A percentile compares a stretch with the other conserved stretches of the same genome.
These are phyloP conservation scores for Eurytoma californica DNA, from an alignment of 2,888 invertebrate genomes.

Conservation along the genomic window DNA sequence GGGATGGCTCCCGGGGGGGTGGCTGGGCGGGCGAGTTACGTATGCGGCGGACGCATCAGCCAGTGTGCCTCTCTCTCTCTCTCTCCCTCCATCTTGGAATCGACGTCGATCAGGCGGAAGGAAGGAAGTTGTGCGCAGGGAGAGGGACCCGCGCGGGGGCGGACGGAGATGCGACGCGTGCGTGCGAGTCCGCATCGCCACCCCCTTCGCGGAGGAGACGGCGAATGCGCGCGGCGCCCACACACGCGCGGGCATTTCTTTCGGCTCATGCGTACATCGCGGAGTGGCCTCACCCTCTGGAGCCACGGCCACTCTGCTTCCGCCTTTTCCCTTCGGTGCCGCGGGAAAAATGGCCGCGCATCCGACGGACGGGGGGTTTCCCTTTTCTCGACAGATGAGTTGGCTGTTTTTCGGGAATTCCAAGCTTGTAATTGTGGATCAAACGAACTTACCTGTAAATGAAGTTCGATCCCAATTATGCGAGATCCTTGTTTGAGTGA, in stretches of 20 bases:
- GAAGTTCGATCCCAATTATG: too few relatives aligned
- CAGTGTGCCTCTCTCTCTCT: constrained; percentile 5
- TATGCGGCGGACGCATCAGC: constrained; percentile 55
- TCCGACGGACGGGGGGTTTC: too few relatives aligned
- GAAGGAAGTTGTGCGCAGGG: constrained; percentile 62
- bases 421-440: too few relatives aligned
- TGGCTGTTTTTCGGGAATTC: too few relatives aligned
- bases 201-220: constrained; percentile 40
- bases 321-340: too few relatives aligned
- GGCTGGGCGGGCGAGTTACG: constrained; percentile 49
- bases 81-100: constrained; percentile 71
- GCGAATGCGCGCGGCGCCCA: constrained; percentile 56
- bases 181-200: constrained; percentile 38
- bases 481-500: too few relatives aligned
- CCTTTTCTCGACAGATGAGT: too few relatives aligned
- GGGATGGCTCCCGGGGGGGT: not conserved
- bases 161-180: constrained; percentile 47
- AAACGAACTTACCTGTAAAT: too few relatives aligned
- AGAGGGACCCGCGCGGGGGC: constrained; percentile 55
- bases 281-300: constrained; percentile 6
- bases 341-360: too few relatives aligned
- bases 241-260: constrained; percentile 49
- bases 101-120: constrained; percentile 72
- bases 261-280: constrained; percentile 46
- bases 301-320: too few relatives aligned